Evolutionary conservation across 92 coral and sea anemone species (phyloP).

Genomic region (Meandrina meandrites): DNA sequence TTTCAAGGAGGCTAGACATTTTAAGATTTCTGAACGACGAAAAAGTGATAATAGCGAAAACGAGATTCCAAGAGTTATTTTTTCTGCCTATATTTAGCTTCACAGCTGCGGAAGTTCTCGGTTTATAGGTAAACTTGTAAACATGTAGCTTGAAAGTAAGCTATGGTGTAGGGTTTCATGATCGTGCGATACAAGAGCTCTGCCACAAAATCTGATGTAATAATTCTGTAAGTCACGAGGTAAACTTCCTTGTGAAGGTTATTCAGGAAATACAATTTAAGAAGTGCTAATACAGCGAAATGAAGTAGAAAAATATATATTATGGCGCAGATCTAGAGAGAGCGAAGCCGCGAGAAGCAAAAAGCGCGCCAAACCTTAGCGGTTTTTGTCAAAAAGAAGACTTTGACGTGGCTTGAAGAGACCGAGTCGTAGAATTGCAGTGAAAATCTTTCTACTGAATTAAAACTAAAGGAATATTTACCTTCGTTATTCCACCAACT

Average conservation of each 20-base stretch:
- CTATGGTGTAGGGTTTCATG: neutral
- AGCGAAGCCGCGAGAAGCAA: neutral
- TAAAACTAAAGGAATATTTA: neutral
- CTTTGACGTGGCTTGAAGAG: neutral
- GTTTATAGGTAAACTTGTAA: neutral
- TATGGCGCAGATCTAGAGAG: neutral
- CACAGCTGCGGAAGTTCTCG: neutral
- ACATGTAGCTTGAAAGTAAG: neutral
- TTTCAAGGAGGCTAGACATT: neutral
- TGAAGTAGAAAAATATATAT: neutral
- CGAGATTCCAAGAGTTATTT: neutral
- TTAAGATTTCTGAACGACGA: neutral
- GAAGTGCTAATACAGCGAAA: neutral
- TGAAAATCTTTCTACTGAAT: neutral
- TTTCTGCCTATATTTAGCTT: neutral
- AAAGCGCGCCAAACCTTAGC: constrained; percentile 38
- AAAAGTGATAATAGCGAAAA: neutral
- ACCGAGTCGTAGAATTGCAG: too few relatives aligned
- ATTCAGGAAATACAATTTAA: neutral
- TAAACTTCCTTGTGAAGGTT: neutral
- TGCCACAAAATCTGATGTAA: constrained; percentile 38
- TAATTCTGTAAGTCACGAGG: neutral
- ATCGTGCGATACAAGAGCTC: neutral
- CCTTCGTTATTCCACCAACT: constrained; percentile 97
- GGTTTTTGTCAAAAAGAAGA: neutral